Base-by-base conservation (phyloP, 2,888 invertebrate species). In the Allolobophora icterica region DNA sequence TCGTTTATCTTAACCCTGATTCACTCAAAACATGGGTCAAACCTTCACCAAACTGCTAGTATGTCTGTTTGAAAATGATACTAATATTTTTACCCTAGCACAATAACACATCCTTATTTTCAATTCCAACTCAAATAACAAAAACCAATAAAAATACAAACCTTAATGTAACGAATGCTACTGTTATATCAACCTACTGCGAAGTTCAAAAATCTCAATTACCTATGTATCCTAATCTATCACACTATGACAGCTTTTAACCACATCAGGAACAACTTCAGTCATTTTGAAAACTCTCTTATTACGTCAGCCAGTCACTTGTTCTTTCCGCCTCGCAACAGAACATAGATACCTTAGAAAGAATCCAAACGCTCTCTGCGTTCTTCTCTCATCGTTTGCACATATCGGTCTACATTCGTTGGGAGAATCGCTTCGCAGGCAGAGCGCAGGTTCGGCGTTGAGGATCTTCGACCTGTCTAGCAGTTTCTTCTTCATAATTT, bases 401-500 rank as follows among this genome's bases (percentile, higher is more conserved):
- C 89, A 45, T 24, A 89, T 40, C 89, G 45, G 45, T 38, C 89
- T 5, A 34, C 42, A 89, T 8, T 52, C 89, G 42, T 89, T 42
- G 17, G 42, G 35, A 24, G 89, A 33, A 19, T 42, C 89, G 45
- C 52, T 40, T n/a, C 89, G 89, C 17, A 42, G 45, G 38, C 89
- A 34, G 45, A 52, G 52, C 52, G 33, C 21, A 5, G 89, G 45
- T 40, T 89, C 89, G 3, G 33, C 30, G 45, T 42, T 33, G 40
- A 45, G 35, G 38, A 89, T 35, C 89, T 35, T 45, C 15, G 89
- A 24, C 89, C 45, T 40, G 45, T 90, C 90, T 0, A 38, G 30
- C 58, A 84, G 58, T 15, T 89, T 92, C 52, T 89, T 58, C 58
- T 52, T 38, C 91, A 93, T 93, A n/a, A 93, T 84, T 58, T 91